Percentiles rank a stretch among this genome's conserved stretches.
These are phyloP conservation scores for Tragelaphus eurycerus DNA, from an alignment of 2,797 vertebrate genomes.

Conservation along the genomic window DNA sequence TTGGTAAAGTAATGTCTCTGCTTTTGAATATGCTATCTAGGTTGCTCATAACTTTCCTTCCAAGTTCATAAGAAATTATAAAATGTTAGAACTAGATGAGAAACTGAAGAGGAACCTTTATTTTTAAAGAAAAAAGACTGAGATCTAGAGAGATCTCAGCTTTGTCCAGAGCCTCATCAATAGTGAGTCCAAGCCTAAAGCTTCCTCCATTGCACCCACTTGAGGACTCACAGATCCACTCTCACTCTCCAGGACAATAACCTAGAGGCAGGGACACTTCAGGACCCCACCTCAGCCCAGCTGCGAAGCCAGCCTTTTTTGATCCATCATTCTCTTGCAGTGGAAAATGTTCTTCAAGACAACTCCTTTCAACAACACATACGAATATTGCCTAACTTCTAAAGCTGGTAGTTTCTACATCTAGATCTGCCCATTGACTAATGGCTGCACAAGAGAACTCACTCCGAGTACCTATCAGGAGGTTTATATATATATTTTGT, in stretches of 20 bases:
- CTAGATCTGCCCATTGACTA: not conserved
- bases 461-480: not conserved
- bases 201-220: not conserved
- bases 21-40: no score
- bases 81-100: not conserved
- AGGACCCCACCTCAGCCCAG: not conserved
- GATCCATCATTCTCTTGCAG: not conserved
- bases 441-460: not conserved
- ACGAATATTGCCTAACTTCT: not conserved
- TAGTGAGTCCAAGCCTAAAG: not conserved
- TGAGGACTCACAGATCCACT: not conserved
- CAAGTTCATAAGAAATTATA: not conserved
- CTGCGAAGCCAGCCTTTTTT: not conserved
- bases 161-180: not conserved
- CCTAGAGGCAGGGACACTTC: not conserved
- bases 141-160: not conserved
- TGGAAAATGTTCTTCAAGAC: not conserved
- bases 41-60: no score
- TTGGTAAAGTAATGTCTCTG: no score
- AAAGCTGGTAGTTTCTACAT: not conserved
- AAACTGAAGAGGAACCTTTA: not conserved
- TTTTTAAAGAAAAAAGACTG: not conserved
- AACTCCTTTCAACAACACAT: not conserved
- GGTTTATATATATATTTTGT: not conserved
- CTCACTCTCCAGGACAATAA: not conserved